Conservation (phyloP, 2,888 invertebrate species). For the Heliconius sara region DNA sequence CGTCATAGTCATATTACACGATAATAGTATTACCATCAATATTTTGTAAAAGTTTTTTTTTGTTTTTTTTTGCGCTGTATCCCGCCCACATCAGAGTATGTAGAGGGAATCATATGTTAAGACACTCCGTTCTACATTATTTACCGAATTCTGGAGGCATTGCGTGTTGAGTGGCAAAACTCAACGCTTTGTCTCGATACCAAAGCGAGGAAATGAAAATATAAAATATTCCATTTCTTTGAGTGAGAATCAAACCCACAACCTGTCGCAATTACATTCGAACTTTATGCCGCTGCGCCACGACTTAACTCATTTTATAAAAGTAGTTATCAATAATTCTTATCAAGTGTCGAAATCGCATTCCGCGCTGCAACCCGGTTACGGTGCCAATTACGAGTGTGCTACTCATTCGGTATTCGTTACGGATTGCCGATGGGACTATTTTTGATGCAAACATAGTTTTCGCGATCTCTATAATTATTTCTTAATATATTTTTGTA, state of each 20-base stretch:
- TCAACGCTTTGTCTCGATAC: too few relatives aligned
- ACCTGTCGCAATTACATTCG: too few relatives aligned
- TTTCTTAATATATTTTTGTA: neutral
- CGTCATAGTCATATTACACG: neutral
- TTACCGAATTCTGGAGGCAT: too few relatives aligned
- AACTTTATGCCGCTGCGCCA: too few relatives aligned
- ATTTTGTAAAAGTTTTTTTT: neutral
- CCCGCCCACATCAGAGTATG: too few relatives aligned
- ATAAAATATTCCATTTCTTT: too few relatives aligned
- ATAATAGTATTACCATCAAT: neutral
- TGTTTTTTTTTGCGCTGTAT: too few relatives aligned
- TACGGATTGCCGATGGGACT: slow-evolving; percentile 15
- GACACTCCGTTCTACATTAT: too few relatives aligned
- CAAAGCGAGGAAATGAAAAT: too few relatives aligned
- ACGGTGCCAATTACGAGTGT: slow-evolving; percentile 14
- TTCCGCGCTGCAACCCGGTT: slow-evolving; percentile 20
- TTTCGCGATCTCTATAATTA: neutral
- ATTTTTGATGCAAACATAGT: slow-evolving; percentile 8
- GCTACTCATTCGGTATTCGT: slow-evolving; percentile 17
- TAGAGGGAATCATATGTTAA: too few relatives aligned
- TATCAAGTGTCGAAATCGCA: slow-evolving; percentile 23
- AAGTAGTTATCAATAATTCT: slow-evolving; percentile 18
- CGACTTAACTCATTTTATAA: neutral
- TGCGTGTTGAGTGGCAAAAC: too few relatives aligned
- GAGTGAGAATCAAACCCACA: too few relatives aligned